Conservation (phyloP, 2,797 vertebrate genomes). For the Notamacropus eugenii region DNA sequence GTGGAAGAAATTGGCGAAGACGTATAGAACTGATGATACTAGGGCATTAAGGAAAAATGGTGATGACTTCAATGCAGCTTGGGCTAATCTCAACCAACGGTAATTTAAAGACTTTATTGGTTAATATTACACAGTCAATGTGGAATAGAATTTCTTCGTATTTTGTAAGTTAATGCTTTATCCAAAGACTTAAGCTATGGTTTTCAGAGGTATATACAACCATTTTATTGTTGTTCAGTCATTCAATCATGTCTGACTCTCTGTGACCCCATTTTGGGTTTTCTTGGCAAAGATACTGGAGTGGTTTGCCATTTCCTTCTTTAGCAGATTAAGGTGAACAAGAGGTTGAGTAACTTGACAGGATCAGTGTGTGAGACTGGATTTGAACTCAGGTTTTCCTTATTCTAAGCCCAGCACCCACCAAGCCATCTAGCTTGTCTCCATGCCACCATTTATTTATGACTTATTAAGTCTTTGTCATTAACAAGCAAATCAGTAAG, state of each 20-base stretch:
- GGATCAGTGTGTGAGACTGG: too few relatives aligned
- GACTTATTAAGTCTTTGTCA: too few relatives aligned
- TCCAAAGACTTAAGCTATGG: not conserved
- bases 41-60: slow-evolving; percentile 94
- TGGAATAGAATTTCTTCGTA: not conserved
- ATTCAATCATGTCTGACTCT: not conserved
- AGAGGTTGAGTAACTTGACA: not conserved
- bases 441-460: too few relatives aligned
- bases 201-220: not conserved
- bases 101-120: slow-evolving; percentile 73
- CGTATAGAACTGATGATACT: slow-evolving; percentile 93
- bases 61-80: slow-evolving; percentile 90
- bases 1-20: slow-evolving; percentile 92
- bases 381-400: too few relatives aligned
- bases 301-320: not conserved
- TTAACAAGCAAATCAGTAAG: too few relatives aligned
- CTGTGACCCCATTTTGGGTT: not conserved
- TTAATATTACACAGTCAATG: not conserved
- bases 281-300: not conserved
- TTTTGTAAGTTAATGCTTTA: slow-evolving; percentile 17
- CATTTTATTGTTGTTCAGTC: not conserved
- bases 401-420: too few relatives aligned
- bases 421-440: too few relatives aligned
- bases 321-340: not conserved
- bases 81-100: slow-evolving; percentile 94